Evolutionary conservation across 2,888 invertebrate species (phyloP).

Genomic region (Nemotelus pantherinus): DNA sequence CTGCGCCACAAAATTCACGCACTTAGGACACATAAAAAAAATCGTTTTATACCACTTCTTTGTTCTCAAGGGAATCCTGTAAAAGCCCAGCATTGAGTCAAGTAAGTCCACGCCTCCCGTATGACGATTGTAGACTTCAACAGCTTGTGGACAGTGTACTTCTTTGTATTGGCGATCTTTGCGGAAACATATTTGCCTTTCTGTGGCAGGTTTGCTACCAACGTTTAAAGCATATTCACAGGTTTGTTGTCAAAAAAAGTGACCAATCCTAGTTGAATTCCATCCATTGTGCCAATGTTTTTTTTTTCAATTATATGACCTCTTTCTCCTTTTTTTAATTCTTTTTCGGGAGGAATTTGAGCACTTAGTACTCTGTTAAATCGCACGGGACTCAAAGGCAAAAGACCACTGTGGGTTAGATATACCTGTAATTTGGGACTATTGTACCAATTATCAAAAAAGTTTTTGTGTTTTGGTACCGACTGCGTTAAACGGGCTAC

Average conservation of each 20-base stretch:
- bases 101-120: slow-evolving; percentile 38
- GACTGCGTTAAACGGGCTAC: slow-evolving; percentile 54
- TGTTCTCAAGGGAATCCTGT: slow-evolving; percentile 46
- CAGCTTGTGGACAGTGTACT: slow-evolving; percentile 43
- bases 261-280: slow-evolving; percentile 47
- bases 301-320: slow-evolving; percentile 45
- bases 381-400: slow-evolving; percentile 51
- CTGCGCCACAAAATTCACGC: not conserved
- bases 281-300: slow-evolving; percentile 45
- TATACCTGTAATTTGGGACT: slow-evolving; percentile 50
- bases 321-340: slow-evolving; percentile 48
- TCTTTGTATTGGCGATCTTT: slow-evolving; percentile 48
- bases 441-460: slow-evolving; percentile 58
- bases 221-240: slow-evolving; percentile 48
- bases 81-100: not conserved
- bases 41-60: slow-evolving; percentile 8
- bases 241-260: slow-evolving; percentile 50
- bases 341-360: slow-evolving; percentile 48
- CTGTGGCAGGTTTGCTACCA: slow-evolving; percentile 46
- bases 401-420: slow-evolving; percentile 50
- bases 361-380: slow-evolving; percentile 19
- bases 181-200: slow-evolving; percentile 43
- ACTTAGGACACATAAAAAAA: not conserved
- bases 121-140: slow-evolving; percentile 32
- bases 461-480: slow-evolving; percentile 55